Evolutionary conservation across 2,113 vertebrate genomes (phyloP).

Genomic region (Caranx melampygus): DNA sequence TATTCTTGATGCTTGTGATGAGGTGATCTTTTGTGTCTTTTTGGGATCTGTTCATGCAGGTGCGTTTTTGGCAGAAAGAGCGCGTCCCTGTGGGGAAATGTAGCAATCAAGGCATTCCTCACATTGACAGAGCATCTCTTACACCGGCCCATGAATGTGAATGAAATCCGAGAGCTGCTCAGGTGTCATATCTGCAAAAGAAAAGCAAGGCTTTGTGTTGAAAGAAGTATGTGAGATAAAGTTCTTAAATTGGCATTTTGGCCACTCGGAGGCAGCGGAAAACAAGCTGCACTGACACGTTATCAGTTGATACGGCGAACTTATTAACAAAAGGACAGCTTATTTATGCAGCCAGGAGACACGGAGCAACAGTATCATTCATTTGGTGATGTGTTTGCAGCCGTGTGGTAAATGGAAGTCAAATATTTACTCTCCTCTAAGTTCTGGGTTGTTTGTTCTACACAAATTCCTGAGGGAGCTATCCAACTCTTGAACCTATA

Average conservation of each 20-base stretch:
- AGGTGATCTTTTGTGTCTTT: constrained; percentile 46
- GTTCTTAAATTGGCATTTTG: not conserved
- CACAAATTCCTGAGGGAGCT: not conserved
- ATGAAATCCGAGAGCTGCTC: constrained; percentile 60
- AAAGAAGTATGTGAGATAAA: constrained; percentile 17
- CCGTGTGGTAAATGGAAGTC: not conserved
- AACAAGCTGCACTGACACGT: not conserved
- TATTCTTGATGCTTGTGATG: constrained; percentile 33
- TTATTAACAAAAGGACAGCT: not conserved
- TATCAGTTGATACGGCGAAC: not conserved
- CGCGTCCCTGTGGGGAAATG: constrained; percentile 55
- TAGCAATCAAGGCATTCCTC: constrained; percentile 64
- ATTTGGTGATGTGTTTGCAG: not conserved
- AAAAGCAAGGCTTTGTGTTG: constrained; percentile 26
- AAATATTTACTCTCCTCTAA: not conserved
- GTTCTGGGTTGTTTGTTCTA: constrained; percentile 5
- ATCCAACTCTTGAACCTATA: not conserved
- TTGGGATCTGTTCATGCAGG: constrained; percentile 58
- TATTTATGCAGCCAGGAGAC: not conserved
- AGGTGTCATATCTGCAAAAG: constrained; percentile 39
- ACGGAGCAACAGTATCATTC: not conserved
- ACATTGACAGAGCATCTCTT: constrained; percentile 51
- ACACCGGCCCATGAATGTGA: constrained; percentile 34
- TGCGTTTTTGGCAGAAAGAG: constrained; percentile 53
- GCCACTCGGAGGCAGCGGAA: not conserved